Base-by-base conservation (phyloP, 2,797 vertebrate species). In the Peromyscus aztecus region DNA sequence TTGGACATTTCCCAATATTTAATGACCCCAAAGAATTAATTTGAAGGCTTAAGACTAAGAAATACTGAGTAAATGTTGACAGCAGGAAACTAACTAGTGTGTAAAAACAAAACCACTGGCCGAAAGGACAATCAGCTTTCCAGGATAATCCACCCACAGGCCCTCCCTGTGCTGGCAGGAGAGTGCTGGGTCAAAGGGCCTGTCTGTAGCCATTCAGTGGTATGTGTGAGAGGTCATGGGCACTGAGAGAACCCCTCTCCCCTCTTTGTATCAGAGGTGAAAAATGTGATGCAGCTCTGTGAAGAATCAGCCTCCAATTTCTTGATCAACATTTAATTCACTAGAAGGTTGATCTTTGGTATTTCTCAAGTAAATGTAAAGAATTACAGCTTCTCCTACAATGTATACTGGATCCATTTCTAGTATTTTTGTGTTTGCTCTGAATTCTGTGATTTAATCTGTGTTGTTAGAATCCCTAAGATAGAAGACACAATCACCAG, bases 391-490 rank as follows among this genome's bases (percentile, higher is more conserved):
- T 96, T 96, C 21, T 91, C 40, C 77, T 92, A 95, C 12, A 91
- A 85, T n/a, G 11, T 8, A 57, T 71, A 91, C 37, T 91, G 10
- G 34, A 1, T 88, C n/a, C 12, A 89, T 85, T 82, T 76, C 85
- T 94, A 94, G 90, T 61, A 92, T 78, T 93, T 95, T 96, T 85
- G 78, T 57, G 34, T 97, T 97, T 95, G 40, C 57, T 83, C 76
- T 96, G 46, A 77, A 85, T 92, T 94, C 94, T 96, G 91, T 73
- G 40, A 81, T 67, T 85, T 95, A 75, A 11, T 75, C 43, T 37
- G 46, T 52, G 81, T 37, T 78, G 52, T 43, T 19, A 95, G 63
- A 52, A 65, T 14, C 29, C 69, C 89, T 37, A 65, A 73, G 52
- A 80, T 80, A 52, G 12, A 46, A 87, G 80, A 90, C 40, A 83